Conservation (phyloP, 2,113 vertebrate species). For the Podocnemis expansa region DNA sequence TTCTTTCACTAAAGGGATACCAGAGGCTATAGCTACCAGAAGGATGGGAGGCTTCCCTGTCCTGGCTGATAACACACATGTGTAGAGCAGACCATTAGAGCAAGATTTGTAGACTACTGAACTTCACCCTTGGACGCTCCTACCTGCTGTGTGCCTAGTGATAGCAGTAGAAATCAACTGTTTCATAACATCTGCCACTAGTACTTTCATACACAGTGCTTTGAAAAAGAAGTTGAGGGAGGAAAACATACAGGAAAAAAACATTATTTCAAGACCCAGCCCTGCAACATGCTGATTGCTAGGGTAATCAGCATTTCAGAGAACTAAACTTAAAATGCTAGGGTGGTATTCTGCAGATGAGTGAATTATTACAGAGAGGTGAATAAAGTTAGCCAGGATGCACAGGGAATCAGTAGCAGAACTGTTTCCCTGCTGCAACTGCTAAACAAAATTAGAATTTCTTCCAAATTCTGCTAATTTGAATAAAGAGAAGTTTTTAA, state of each 20-base stretch:
- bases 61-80: not conserved
- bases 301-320: not conserved
- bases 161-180: fast-evolving
- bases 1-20: not conserved
- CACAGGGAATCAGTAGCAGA: not conserved
- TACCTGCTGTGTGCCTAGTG: not conserved
- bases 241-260: not conserved
- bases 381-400: not conserved
- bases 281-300: not conserved
- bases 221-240: not conserved
- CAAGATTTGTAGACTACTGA: not conserved
- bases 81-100: not conserved
- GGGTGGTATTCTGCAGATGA: not conserved
- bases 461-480: not conserved
- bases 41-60: fast-evolving
- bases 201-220: not conserved
- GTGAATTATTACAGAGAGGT: not conserved
- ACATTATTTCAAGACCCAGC: not conserved
- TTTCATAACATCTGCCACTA: not conserved
- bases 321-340: not conserved
- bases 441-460: not conserved
- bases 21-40: not conserved
- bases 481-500: not conserved
- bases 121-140: not conserved
- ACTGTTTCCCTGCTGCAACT: not conserved